Evolutionary conservation across 2,797 vertebrate species (phyloP).

Genomic region (Miichthys miiuy): DNA sequence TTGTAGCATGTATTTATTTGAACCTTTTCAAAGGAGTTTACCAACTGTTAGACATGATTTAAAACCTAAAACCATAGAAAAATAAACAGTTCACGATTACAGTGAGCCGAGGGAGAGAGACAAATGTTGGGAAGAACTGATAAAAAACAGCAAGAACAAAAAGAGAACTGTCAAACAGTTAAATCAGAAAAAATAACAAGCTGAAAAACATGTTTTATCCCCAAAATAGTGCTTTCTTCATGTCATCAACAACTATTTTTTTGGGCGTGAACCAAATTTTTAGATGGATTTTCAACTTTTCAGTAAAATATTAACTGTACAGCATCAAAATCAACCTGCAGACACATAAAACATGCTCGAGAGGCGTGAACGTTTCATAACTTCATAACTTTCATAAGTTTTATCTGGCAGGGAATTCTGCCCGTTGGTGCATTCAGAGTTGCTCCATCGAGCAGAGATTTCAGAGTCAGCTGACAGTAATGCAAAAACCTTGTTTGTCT

Average conservation of each 20-base stretch:
- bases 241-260: neutral
- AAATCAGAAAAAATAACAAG: too few relatives aligned
- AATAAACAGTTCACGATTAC: neutral
- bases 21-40: neutral
- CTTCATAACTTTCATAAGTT: too few relatives aligned
- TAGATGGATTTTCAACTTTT: neutral
- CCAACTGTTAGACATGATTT: conserved; percentile 13
- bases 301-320: too few relatives aligned
- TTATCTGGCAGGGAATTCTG: too few relatives aligned
- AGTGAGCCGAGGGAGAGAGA: neutral
- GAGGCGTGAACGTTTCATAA: too few relatives aligned
- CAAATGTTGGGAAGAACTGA: neutral
- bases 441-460: too few relatives aligned
- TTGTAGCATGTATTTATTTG: neutral
- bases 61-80: conserved; percentile 12
- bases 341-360: too few relatives aligned
- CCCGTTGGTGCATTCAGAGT: too few relatives aligned
- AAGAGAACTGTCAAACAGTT: too few relatives aligned
- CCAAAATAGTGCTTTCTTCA: neutral
- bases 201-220: neutral
- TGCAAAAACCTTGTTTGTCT: neutral
- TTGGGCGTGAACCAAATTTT: neutral
- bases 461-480: too few relatives aligned
- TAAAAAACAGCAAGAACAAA: neutral
- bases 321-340: too few relatives aligned